Conservation (phyloP, 2,888 invertebrate genomes). For the Adela reaumurella region DNA sequence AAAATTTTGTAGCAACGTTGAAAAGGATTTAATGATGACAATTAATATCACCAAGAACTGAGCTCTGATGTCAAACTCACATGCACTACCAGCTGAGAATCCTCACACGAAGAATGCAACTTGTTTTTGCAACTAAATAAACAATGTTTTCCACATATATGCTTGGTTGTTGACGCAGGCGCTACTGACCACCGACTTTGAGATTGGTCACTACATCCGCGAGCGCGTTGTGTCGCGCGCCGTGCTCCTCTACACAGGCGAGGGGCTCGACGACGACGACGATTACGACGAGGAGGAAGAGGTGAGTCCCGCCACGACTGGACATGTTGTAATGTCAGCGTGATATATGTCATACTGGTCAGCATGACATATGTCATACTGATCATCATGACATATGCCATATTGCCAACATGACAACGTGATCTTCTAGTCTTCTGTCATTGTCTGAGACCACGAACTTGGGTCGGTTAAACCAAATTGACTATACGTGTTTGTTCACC, state of each 20-base stretch:
- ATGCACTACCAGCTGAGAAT: constrained; percentile 17
- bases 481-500: no score
- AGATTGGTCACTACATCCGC: constrained; percentile 96
- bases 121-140: no score
- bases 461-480: no score
- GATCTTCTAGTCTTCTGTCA: no score
- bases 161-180: constrained; percentile 37
- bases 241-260: constrained; percentile 94
- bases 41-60: constrained; percentile 16
- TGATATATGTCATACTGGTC: no score
- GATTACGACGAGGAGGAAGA: constrained; percentile 68
- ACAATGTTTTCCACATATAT: no score
- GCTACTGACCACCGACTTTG: constrained; percentile 90
- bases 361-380: no score
- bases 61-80: constrained; percentile 14
- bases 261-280: constrained; percentile 75
- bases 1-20: no score
- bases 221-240: constrained; percentile 97
- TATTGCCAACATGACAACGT: no score
- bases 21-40: not conserved
- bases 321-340: not conserved
- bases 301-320: constrained; percentile 22
- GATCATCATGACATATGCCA: no score
- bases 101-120: no score
- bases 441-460: no score